These are phyloP conservation scores for Cheilosia soror DNA, from an alignment of 2,888 invertebrate species.

Conservation along the genomic window DNA sequence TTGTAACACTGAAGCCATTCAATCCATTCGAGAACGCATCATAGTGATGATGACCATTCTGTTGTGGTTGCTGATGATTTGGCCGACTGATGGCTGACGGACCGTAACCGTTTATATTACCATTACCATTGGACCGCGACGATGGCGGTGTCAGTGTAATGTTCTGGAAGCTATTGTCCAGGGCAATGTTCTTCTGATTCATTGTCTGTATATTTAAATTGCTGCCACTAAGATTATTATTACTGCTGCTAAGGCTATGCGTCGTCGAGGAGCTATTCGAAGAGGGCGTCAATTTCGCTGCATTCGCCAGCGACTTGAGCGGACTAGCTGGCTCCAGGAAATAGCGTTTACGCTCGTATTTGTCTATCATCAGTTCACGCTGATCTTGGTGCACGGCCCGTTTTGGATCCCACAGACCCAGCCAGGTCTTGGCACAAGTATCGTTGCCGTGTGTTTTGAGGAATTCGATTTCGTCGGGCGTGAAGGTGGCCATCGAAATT, in stretches of 20 bases:
- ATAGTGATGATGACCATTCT: conserved; percentile 77
- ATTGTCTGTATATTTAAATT: conserved; percentile 62
- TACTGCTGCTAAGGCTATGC: conserved; percentile 63
- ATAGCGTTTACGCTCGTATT: conserved; percentile 95
- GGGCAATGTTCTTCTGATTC: conserved; percentile 76
- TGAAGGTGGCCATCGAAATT: conserved; percentile 99
- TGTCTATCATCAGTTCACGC: conserved; percentile 96
- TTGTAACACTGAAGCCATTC: conserved; percentile 75
- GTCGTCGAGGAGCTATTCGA: conserved; percentile 62
- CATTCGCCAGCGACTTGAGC: conserved; percentile 82
- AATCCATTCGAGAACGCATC: conserved; percentile 79
- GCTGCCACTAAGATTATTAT: conserved; percentile 63
- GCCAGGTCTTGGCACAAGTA: conserved; percentile 95
- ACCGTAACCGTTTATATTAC: conserved; percentile 79
- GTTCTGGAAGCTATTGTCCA: conserved; percentile 80
- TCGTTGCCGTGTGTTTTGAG: conserved; percentile 96
- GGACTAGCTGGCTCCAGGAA: conserved; percentile 84
- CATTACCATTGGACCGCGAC: conserved; percentile 81
- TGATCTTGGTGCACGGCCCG: conserved; percentile 95
- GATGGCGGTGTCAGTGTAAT: conserved; percentile 83
- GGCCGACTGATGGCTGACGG: conserved; percentile 82
- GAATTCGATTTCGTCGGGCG: conserved; percentile 96
- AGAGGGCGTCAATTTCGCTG: conserved; percentile 79
- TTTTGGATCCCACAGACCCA: conserved; percentile 94
- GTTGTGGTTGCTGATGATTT: conserved; percentile 76